Base-by-base conservation (phyloP, 1,140 invertebrate species). In the Zaprionus nigranus region DNA sequence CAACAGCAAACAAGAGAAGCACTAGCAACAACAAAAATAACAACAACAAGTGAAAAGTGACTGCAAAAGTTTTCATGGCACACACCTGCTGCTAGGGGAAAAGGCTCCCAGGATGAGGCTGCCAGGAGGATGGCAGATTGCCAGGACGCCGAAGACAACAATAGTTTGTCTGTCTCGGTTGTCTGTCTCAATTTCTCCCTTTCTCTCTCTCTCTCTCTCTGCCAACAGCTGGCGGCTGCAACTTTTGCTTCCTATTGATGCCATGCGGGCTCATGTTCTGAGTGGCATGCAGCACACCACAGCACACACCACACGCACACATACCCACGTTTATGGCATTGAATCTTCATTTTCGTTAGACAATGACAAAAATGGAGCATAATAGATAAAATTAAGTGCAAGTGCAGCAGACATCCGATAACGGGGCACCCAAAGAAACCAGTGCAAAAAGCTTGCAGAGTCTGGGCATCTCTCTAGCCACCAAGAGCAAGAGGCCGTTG, bases 331-430 rank as follows among this genome's bases (percentile, higher is more conserved):
- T 82, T 82, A 86, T 88, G 81, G 74, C 84, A 84, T 90, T 81
- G 85, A 79, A 90, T 90, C 81, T 90, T 90, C 85, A 88, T 88
- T 88, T 84, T 90, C 66, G 77, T 79, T 84, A 90, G 84, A 84
- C 84, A 88, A 90, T 81, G 84, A 79, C 84, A 79, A 90, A 87
- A 87, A 76, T 70, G 64, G 59, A 74, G 85, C 67, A 90, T 88
- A 88, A 90, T 88, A 85, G 85, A 88, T 90, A 82, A 90, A 90
- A 88, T 90, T 81, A 90, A 88, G 85, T 88, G 85, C 85, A 85
- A 88, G 86, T 88, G 84, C 81, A 84, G 78, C 74, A 75, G 84
- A 88, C 83, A 83, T 53, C 57, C 74, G 65, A 70, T 56, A 60
- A 36, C 38, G 15, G 34, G 17, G 22, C 22, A 36, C n/a, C 24